Evolutionary conservation across 2,888 invertebrate species (phyloP), one percentile per base, ranked within the genome.

Genomic region (Phaonia tiefii): DNA sequence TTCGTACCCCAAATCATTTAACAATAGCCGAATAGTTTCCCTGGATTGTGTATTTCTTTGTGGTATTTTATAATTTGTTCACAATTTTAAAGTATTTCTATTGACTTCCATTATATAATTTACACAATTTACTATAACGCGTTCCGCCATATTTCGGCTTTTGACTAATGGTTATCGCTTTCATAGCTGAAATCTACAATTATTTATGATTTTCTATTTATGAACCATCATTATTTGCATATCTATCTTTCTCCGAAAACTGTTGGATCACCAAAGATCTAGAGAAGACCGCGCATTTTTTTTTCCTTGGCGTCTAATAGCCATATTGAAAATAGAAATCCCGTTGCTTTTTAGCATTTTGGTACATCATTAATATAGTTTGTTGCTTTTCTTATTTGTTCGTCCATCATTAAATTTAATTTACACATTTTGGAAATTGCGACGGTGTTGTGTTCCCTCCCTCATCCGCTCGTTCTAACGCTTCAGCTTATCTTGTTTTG

Each of bases 111-210:
- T 3, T 1, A 3, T 31, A 15, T 58, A 31, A 58, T 58, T 58
- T 58, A 54, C 54, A 54, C 22, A 22, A 22, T 13, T 54, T 54
- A 22, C n/a, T n/a, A n/a, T n/a, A 51, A 51, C 26, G 56, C 22
- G 10, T 31, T 7, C 15, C n/a, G 7, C 1, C 8, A 15, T 22
- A 17, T 42, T 63, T 63, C 22, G 13, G n/a, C 31, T 31, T 31
- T 42, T 56, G 20, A 49, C 69, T 63, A 75, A 75, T 60, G 51
- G 39, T 69, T 17, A 67, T 20, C 46, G 56, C 46, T 67, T 66
- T 46, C 44, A 51, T 46, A 31, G 54, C 10, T 69, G 25, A 71
- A 49, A 76, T 71, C 31, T 46, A 51, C 67, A 77, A 72, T 72
- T 67, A 73, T 63, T 11, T 5, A 20, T 44, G 67, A 60, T 78